Percentiles rank a stretch among this genome's conserved stretches.
Evolutionary conservation across 2,888 invertebrate species (phyloP).

Genomic region (Noctua pronuba): DNA sequence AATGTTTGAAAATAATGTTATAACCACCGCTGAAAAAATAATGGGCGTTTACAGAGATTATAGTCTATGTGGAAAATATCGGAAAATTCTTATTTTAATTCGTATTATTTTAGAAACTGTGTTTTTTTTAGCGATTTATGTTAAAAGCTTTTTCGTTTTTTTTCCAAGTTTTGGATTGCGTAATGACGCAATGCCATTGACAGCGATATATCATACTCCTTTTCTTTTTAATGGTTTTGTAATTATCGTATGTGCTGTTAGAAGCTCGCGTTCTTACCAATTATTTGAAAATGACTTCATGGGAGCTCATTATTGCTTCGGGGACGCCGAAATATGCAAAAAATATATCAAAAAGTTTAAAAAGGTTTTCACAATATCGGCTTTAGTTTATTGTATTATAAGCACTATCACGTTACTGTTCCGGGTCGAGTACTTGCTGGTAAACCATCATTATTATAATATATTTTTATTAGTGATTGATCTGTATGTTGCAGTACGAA

Average conservation of each 20-base stretch:
- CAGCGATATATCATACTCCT: not conserved
- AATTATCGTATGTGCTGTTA: not conserved
- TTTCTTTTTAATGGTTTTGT: slow-evolving; percentile 1
- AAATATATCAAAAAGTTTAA: slow-evolving; percentile 13
- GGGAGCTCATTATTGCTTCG: not conserved
- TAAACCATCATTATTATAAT: not conserved
- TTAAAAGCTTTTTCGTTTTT: not conserved
- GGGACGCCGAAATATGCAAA: not conserved
- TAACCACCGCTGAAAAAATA: slow-evolving; percentile 21
- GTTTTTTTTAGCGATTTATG: not conserved
- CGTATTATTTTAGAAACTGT: slow-evolving; percentile 10
- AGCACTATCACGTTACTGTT: not conserved
- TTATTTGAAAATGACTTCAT: slow-evolving; percentile 1
- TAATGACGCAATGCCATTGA: not conserved
- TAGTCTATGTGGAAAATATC: not conserved
- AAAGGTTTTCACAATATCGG: not conserved
- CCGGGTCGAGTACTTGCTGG: not conserved
- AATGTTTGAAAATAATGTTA: slow-evolving; percentile 15
- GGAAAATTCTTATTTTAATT: slow-evolving; percentile 16
- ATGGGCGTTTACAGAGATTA: slow-evolving; percentile 33
- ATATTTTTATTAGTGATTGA: not conserved
- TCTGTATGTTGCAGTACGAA: not conserved
- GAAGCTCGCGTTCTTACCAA: not conserved
- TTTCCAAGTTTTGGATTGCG: not conserved
- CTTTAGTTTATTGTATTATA: not conserved